phyloP scores from a whole-genome alignment of 2,113 vertebrate genomes.

The Phyllostomus hastatus region DNA sequence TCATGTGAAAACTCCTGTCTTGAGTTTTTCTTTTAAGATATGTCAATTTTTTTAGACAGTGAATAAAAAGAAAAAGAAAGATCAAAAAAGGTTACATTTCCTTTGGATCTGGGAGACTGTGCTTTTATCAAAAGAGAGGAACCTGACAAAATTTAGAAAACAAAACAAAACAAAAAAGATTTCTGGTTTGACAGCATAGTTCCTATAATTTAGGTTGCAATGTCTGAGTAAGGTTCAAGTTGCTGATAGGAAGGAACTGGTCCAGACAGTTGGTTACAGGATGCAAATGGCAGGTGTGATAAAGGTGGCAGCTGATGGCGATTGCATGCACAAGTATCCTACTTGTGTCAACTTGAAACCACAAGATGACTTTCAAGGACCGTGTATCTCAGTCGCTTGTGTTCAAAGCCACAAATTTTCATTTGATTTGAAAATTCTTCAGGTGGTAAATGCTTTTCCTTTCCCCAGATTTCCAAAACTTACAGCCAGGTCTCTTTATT shows the following conservation, averaged over 20 bases:
- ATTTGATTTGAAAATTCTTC: background rate
- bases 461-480: background rate
- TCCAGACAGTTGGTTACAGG: background rate
- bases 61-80: background rate
- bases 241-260: background rate
- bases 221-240: background rate
- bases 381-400: rapidly evolving
- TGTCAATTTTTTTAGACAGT: background rate
- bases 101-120: background rate
- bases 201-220: background rate
- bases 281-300: background rate
- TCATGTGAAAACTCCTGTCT: slow-evolving; percentile 45
- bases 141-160: slow-evolving; percentile 11
- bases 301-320: background rate
- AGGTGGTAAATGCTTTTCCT: background rate
- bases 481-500: background rate
- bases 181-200: background rate
- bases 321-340: background rate
- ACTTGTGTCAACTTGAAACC: background rate
- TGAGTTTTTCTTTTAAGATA: slow-evolving; percentile 14
- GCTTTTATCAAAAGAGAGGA: background rate
- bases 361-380: background rate
- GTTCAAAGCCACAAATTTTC: background rate
- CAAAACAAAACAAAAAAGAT: background rate
- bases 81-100: slow-evolving; percentile 2